phyloP scores from a whole-genome alignment of 2,113 vertebrate species.

The Excalfactoria chinensis region DNA sequence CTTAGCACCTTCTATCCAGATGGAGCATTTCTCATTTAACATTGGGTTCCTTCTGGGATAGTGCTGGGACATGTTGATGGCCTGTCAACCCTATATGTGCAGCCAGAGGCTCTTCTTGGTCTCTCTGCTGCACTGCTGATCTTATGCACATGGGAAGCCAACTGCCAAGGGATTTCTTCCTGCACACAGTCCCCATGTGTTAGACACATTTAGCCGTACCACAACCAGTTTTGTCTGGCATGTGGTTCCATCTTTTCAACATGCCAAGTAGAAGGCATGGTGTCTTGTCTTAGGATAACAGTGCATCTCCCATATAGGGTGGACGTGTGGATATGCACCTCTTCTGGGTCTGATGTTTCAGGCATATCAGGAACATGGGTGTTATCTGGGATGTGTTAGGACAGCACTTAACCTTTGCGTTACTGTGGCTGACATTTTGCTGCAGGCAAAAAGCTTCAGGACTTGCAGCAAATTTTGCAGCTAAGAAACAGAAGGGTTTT shows the following conservation, averaged over 20 bases:
- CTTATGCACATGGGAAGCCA: not conserved
- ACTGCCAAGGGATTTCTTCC: not conserved
- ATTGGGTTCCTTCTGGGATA: not conserved
- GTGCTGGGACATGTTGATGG: not conserved
- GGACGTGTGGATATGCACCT: not conserved
- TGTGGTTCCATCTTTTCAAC: not conserved
- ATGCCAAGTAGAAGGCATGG: not conserved
- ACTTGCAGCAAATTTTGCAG: not conserved
- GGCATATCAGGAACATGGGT: not conserved
- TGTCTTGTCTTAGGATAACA: not conserved
- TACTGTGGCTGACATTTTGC: not conserved
- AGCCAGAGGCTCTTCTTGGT: not conserved
- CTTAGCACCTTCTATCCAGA: slow-evolving; percentile 16
- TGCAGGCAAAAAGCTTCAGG: not conserved
- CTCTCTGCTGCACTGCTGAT: not conserved
- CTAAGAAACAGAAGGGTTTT: not conserved
- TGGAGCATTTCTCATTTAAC: not conserved
- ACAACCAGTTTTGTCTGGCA: slow-evolving; percentile 14
- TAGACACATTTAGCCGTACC: not conserved
- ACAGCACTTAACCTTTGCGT: not conserved
- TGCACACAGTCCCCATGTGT: not conserved
- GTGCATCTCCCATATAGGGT: rapidly evolving
- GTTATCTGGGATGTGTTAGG: not conserved
- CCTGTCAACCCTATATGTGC: not conserved
- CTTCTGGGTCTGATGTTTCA: rapidly evolving